Evolutionary conservation across 2,888 invertebrate genomes (phyloP), one percentile per base, ranked within the genome.

Genomic region (Chymomyza procnemis): DNA sequence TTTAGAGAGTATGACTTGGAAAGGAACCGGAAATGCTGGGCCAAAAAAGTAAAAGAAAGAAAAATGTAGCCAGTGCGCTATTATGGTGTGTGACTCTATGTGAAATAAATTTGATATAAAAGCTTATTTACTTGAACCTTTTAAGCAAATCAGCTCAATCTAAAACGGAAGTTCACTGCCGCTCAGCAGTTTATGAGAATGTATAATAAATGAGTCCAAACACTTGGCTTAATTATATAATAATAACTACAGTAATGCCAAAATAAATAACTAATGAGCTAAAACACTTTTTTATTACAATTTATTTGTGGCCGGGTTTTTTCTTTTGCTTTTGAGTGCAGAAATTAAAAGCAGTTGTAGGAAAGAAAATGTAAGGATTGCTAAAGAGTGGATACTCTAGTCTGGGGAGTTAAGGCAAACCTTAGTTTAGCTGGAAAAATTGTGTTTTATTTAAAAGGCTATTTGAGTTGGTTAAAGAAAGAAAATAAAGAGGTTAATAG

Each of bases 201-300:
- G 57, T 59, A 46, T 74, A 76, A 65, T 77, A 77, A 85, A 79
- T 72, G 73, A 67, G 65, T 57, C 62, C 30, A 61, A n/a, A 63
- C 74, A 59, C 66, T 77, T 65, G 58, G 69, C 79, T 76, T 83
- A 84, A 86, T 86, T 86, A 66, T 76, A 80, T 80, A 83, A 71
- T 73, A 73, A 78, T 73, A 73, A 74, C 73, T 73, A 70, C 66
- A 61, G 74, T 74, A 73, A 73, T 66, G 74, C 74, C 70, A 73
- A 73, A 77, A 61, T 66, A 68, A 77, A 76, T 82, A 83, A 75
- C 74, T 78, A 81, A 81, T 85, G 86, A 85, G 67, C 84, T 71
- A 65, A 71, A 78, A 73, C 71, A 56, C 71, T 69, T 78, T 69
- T 70, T 55, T 41, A 41, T 41, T 41, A 41, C 12, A 41, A 9